Base-by-base conservation (phyloP, 2,888 invertebrate species). In the Bellardia pandia region DNA sequence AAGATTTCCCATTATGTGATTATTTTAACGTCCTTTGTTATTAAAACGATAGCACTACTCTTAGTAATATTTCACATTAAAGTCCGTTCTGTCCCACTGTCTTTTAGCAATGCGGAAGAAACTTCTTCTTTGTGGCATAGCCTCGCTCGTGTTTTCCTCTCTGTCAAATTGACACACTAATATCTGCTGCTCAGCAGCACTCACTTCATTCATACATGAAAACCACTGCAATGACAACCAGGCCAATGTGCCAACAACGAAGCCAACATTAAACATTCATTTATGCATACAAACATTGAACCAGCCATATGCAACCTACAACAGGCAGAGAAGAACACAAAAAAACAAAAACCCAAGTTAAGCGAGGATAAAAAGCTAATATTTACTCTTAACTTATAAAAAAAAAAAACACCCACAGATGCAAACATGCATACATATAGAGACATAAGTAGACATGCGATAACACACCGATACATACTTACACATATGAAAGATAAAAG, bases 311-410 rank as follows among this genome's bases (percentile, higher is more conserved):
- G 85, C 79, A 85, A 85, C 62, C 75, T 74, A 80, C 79, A 83
- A 69, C 71, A 71, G 30, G 37, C 45, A 33, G 0, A 8, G 64
- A 14, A 16, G 62, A 48, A 64, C 8, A 64, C n/a, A 60, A 45
- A 64, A 42, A 58, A 66, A 74, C 30, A 14, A 48, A 66, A 40
- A 66, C 69, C 72, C 62, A 82, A 84, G 80, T 80, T 84, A 84
- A 74, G 74, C 80, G 77, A 81, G 81, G 77, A 87, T 87, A 76
- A 82, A 87, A 81, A 83, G 87, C 85, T 87, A 87, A 85, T 87
- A 85, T 87, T 87, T 85, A 71, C 86, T 74, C 60, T 81, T 81
- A 86, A 84, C 77, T 84, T 45, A 78, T 30, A 77, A 62, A 84
- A 62, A 86, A 33, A 13, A n/a, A 1, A 51, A 9, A 14, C 16